Evolutionary conservation across 2,797 vertebrate species (phyloP).

Genomic region (Diglossa cyanea): DNA sequence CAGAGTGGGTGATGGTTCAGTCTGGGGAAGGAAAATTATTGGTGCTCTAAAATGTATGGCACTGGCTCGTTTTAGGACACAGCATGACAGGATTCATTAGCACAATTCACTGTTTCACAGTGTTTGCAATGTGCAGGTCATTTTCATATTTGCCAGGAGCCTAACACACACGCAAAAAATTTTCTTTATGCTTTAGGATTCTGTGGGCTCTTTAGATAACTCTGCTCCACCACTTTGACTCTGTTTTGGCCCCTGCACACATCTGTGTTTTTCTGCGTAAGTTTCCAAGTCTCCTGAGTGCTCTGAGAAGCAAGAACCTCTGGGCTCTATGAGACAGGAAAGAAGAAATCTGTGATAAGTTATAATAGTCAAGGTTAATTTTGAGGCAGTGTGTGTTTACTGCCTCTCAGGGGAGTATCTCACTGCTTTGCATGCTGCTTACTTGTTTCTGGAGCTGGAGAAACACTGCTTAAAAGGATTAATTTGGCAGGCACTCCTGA

Average conservation of each 20-base stretch:
- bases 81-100: background rate
- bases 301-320: background rate
- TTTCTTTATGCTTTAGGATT: background rate
- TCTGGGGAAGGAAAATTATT: background rate
- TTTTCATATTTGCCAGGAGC: background rate
- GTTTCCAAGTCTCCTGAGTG: background rate
- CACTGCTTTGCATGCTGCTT: conserved; percentile 70
- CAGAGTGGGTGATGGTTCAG: background rate
- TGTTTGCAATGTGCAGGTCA: background rate
- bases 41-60: background rate
- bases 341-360: background rate
- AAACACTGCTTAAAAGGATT: conserved; percentile 77
- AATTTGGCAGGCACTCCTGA: conserved; percentile 76
- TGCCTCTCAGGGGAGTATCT: conserved; percentile 59
- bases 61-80: background rate
- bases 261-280: background rate
- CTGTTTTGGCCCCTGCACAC: background rate
- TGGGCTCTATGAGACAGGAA: background rate
- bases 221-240: background rate
- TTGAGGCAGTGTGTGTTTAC: conserved; percentile 24
- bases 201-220: background rate
- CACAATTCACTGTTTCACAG: background rate
- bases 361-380: conserved; percentile 62
- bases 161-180: background rate
- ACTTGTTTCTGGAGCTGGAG: conserved; percentile 69